Base-by-base conservation (phyloP, 2,888 invertebrate genomes). In the Thalpophila matura region DNA sequence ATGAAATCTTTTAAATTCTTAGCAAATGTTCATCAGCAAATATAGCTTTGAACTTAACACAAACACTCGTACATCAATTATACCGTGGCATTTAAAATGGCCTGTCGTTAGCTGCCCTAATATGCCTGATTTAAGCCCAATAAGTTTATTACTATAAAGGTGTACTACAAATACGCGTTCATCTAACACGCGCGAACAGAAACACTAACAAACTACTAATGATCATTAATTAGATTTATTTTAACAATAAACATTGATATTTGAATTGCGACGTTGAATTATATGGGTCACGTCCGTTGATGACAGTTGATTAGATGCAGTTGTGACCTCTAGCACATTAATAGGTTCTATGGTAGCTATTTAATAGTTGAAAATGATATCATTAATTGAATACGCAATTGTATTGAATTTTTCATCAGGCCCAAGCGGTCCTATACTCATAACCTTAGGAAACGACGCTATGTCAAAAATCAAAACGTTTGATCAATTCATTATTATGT, bases 231-330 rank as follows among this genome's bases (percentile, higher is more conserved):
- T 79, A 79, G 65, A 74, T 67, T 62, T 61, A 68, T 67, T 74
- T 70, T 54, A 58, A 74, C 74, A 70, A 73, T 71, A 74, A 79
- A 78, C 67, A 83, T 85, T 79, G 78, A 78, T 66, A 74, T 69
- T 79, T 80, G 38, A 78, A 84, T 79, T 85, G 83, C 85, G 84
- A 77, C 84, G 82, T 79, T 72, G 47, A 50, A 61, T 72, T 67
- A 49, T 73, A 55, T 67, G 49, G 74, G 70, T 71, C 70, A 60
- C 18, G 50, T 69, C 42, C 38, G 60, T 78, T 70, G 59, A 59
- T 74, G 80, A 57, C 58, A 68, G 42, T 37, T 31, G 70, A 78
- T 79, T 80, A 80, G 79, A 79, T 71, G 66, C 70, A 45, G 45
- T 70, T 61, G 33, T 78, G 80, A 80, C 75, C 79, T 77, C 53